Evolutionary conservation across 2,797 vertebrate species (phyloP).

Genomic region (Hydrocynus forskahlii): DNA sequence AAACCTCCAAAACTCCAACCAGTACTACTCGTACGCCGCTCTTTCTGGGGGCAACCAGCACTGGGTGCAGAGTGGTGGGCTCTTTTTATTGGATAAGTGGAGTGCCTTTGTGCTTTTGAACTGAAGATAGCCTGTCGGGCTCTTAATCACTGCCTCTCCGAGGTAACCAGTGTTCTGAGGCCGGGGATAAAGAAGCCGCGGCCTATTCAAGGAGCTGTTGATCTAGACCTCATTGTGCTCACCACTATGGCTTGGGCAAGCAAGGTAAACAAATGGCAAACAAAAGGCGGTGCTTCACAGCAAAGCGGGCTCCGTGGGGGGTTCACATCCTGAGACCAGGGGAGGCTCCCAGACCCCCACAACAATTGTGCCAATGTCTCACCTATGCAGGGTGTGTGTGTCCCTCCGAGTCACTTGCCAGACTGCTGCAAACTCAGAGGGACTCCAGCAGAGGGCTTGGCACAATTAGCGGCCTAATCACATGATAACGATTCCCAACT

Average conservation of each 20-base stretch:
- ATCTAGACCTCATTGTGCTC: conserved; percentile 71
- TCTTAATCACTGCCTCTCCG: conserved; percentile 75
- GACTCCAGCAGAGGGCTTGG: conserved; percentile 13
- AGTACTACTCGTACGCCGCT: conserved; percentile 4
- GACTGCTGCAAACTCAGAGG: conserved; percentile 37
- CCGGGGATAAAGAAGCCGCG: conserved; percentile 66
- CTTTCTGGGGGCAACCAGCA: conserved; percentile 67
- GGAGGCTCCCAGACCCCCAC: conserved; percentile 45
- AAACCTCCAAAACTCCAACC: conserved; percentile 21
- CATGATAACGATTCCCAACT: conserved; percentile 40
- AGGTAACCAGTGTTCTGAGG: conserved; percentile 71
- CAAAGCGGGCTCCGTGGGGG: conserved; percentile 60
- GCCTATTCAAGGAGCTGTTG: conserved; percentile 75
- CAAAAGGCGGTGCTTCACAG: conserved; percentile 75
- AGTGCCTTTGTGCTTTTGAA: conserved; percentile 78
- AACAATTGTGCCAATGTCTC: conserved; percentile 43
- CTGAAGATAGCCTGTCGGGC: conserved; percentile 74
- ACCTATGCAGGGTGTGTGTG: conserved; percentile 45
- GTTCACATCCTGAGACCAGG: conserved; percentile 48
- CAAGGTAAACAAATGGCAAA: conserved; percentile 80
- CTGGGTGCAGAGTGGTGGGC: conserved; percentile 63
- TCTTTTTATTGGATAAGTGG: conserved; percentile 80
- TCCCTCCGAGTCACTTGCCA: conserved; percentile 49
- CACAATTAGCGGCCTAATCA: conserved; percentile 48
- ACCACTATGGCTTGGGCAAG: conserved; percentile 65